Evolutionary conservation across 2,113 vertebrate species (phyloP).

Genomic region (Gallinago paraguaiae): DNA sequence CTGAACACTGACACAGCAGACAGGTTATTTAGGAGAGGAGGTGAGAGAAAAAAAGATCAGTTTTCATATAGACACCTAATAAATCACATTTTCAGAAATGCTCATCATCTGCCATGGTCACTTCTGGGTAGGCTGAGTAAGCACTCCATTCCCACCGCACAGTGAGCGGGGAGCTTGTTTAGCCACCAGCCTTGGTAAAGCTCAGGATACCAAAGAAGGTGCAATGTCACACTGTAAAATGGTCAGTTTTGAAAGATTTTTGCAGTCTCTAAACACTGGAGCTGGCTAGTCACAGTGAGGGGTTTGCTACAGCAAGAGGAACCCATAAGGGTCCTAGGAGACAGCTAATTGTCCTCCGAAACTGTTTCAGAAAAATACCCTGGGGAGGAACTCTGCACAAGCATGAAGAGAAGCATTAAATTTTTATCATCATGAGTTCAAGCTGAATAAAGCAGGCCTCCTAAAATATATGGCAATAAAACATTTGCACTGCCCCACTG

Average conservation of each 20-base stretch:
- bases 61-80: neutral
- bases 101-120: neutral
- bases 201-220: neutral
- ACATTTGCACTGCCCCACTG: neutral
- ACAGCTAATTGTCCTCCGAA: neutral
- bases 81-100: neutral
- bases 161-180: neutral
- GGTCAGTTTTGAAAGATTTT: neutral
- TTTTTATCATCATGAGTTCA: conserved; percentile 22
- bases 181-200: neutral
- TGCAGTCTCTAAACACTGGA: neutral
- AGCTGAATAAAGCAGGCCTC: conserved; percentile 12
- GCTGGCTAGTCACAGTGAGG: neutral
- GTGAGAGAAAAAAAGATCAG: neutral
- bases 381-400: neutral
- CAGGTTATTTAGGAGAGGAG: neutral
- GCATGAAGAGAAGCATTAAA: neutral
- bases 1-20: neutral
- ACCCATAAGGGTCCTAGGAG: neutral
- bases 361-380: conserved; percentile 7
- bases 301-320: neutral
- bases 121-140: neutral
- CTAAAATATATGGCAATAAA: neutral
- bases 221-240: neutral
- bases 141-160: neutral